phyloP scores from a whole-genome alignment of 2,113 vertebrate species.

The Lasiurus borealis region DNA sequence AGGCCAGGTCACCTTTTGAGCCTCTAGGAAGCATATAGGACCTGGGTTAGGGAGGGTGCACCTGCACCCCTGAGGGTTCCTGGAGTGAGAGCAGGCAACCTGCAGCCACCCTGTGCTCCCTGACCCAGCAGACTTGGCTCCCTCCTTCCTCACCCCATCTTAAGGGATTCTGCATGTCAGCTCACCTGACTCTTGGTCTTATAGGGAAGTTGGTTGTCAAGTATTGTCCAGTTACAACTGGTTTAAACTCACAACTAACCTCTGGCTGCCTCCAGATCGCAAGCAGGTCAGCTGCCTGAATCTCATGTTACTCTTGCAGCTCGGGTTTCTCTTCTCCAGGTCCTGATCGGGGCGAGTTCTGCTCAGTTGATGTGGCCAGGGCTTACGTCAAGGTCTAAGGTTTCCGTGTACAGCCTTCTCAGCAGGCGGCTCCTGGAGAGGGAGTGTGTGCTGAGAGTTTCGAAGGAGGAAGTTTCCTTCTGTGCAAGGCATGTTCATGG shows the following conservation, averaged over 20 bases:
- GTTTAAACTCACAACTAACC: constrained; percentile 10
- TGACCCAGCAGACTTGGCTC: not conserved
- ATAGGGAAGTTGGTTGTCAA: not conserved
- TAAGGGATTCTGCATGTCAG: not conserved
- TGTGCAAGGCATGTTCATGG: not conserved
- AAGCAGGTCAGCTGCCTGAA: constrained; percentile 47
- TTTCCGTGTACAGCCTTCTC: not conserved
- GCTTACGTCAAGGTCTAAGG: not conserved
- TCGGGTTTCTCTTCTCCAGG: constrained; percentile 36
- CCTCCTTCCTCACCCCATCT: too few relatives aligned
- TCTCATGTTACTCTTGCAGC: constrained; percentile 14
- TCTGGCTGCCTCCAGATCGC: not conserved
- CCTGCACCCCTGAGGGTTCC: too few relatives aligned
- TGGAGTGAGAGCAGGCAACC: not conserved
- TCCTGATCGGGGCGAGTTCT: not conserved
- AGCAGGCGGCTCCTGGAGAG: not conserved
- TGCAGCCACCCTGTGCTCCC: not conserved
- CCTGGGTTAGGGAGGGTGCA: not conserved
- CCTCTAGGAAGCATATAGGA: not conserved
- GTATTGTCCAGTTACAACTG: not conserved
- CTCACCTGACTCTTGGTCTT: not conserved
- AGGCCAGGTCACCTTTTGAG: not conserved
- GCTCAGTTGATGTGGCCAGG: not conserved
- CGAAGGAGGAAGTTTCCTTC: not conserved
- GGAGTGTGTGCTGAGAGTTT: not conserved